Base-by-base conservation (phyloP, 2,113 vertebrate genomes). In the Cyanoramphus novaezelandiae region DNA sequence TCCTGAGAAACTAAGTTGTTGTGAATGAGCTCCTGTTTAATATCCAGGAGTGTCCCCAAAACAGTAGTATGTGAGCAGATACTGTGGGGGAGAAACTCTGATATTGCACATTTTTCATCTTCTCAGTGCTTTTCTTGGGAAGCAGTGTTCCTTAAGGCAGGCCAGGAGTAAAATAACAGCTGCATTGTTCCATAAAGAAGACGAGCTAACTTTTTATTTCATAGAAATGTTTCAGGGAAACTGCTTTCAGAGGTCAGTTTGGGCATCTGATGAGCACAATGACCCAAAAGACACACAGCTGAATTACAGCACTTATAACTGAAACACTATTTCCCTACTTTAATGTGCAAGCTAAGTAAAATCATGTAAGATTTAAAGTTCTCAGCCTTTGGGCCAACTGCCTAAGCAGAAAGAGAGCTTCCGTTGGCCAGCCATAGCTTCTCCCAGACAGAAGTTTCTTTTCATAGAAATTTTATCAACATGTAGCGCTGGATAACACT, bases 381-480 rank as follows among this genome's bases (percentile, higher is more conserved):
- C 29, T 52, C 59, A 52, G 60, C 47, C 60, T 94, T 82, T 72
- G 37, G 65, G 65, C 63, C 71, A 94, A 62, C 53, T 55, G 68
- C 68, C 59, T 86, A 82, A 78, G 72, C 53, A 82, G 82, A 87
- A 96, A 37, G 47, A 70, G 24, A 0, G 0, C 74, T 91, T 90
- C 87, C 70, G 85, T 77, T 82, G 75, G 81, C 89, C 53, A 92
- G n/a, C 19, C 2, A 3, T 64, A 91, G 81, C 62, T 95, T 78
- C 71, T 90, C n/a, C 37, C 57, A 89, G 52, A 82, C 82, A 95
- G 62, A 85, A 85, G 70, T 46, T 88, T 91, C 75, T 93, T 92
- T 85, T 91, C 70, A 72, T 27, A 53, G 49, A 72, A 87, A 29
- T 83, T 72, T 95, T 92, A 94, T 95, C 93, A 94, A 92, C n/a